Evolutionary conservation across 2,888 invertebrate species (phyloP).

Genomic region (Drosophila mimetica): DNA sequence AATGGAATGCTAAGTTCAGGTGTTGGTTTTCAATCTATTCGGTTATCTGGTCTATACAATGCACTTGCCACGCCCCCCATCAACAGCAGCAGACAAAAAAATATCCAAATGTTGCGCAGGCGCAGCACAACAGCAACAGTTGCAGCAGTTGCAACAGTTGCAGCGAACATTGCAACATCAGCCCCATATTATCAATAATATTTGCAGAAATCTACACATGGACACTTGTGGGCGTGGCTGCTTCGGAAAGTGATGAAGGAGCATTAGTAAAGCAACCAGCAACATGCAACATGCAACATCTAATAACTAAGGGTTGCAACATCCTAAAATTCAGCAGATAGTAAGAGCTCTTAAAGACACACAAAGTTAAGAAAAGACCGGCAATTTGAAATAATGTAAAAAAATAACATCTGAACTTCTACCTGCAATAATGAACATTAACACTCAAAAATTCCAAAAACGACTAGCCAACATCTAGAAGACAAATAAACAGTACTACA

Average conservation of each 20-base stretch:
- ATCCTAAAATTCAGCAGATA: neutral
- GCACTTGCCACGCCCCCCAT: conserved; percentile 74
- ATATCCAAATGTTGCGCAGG: conserved; percentile 67
- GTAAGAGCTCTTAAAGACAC: neutral
- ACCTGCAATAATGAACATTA: neutral
- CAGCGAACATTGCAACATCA: conserved; percentile 40
- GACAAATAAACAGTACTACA: neutral
- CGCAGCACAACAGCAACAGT: conserved; percentile 70
- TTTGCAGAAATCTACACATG: conserved; percentile 83
- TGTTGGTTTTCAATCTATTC: conserved; percentile 62
- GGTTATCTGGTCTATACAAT: conserved; percentile 45
- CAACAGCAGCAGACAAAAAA: conserved; percentile 21
- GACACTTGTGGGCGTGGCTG: conserved; percentile 83
- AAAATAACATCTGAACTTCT: neutral
- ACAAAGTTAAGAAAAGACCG: neutral
- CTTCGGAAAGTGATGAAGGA: conserved; percentile 57
- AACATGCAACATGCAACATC: conserved; percentile 20
- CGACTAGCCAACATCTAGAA: neutral
- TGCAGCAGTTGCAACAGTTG: conserved; percentile 9
- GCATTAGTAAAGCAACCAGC: conserved; percentile 6
- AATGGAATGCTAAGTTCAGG: conserved; percentile 59
- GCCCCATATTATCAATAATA: conserved; percentile 56
- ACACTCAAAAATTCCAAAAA: neutral
- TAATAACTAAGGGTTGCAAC: conserved; percentile 13
- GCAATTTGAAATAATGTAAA: neutral